Base-by-base conservation (phyloP, 2,888 invertebrate genomes). In the Hylaea fasciaria region DNA sequence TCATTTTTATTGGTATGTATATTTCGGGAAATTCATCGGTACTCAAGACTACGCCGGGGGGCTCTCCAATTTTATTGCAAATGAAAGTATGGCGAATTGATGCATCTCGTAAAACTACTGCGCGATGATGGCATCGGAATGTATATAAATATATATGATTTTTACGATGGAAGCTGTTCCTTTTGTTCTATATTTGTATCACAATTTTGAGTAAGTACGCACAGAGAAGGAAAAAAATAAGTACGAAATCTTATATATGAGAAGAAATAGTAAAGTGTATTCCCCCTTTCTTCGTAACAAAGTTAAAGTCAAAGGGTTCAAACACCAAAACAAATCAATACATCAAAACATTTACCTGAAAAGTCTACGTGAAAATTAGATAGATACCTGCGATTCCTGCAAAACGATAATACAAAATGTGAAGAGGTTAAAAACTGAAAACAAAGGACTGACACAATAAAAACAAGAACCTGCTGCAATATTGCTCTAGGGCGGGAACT, bases 1-100 rank as follows among this genome's bases (percentile, higher is more conserved):
- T 81, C 78, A 73, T 80, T 84, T 86, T 86, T 87, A 87, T 87
- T 84, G 79, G 78, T 82, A 85, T 81, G 78, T 83, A 85, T 84
- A 86, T 83, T 85, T 83, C 78, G 76, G 82, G 78, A 80, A 80
- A 82, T 78, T 79, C 77, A 81, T 81, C 74, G 76, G 69, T 66
- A 75, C 72, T 62, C 52, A 50, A 51, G 46, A 60, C 61, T 54
- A 73, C 73, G 69, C 35, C 70, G 53, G 64, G 66, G 68, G 68
- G 73, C 68, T 69, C 66, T 71, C 64, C 63, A 79, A 74, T 78
- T 78, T 80, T 82, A 83, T 81, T 80, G 75, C 78, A 80, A 79
- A 81, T 82, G 80, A 79, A 81, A 80, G 74, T 72, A 77, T 73
- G 71, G 70, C 74, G 72, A 77, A 72, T 66, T 72, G 70, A 67